These are phyloP conservation scores for Accipiter virgatus DNA, from an alignment of 2,113 vertebrate genomes.

Conservation along the genomic window DNA sequence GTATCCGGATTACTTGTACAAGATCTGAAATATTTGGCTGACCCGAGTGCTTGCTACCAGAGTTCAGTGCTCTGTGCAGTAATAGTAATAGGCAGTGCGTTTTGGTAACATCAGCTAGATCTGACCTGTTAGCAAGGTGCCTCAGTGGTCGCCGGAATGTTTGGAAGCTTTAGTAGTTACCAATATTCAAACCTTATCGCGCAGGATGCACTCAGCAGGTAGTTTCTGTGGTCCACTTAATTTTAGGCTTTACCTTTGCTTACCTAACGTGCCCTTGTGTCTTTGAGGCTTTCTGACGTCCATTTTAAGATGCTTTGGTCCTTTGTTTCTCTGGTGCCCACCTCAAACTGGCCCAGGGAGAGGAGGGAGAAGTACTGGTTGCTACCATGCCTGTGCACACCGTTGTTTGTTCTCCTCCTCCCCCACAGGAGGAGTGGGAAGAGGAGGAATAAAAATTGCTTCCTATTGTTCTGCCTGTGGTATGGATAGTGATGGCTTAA, in stretches of 20 bases:
- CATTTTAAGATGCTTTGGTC: background rate
- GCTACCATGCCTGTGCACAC: background rate
- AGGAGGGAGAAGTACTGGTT: background rate
- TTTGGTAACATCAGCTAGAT: background rate
- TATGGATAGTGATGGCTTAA: background rate
- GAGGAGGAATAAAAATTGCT: background rate
- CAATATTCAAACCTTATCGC: accelerated
- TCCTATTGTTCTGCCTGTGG: background rate
- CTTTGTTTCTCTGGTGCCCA: background rate
- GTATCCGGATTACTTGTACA: accelerated
- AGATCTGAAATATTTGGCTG: background rate
- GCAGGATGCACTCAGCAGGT: background rate
- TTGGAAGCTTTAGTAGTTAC: background rate
- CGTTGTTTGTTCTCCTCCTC: background rate
- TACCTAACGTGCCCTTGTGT: accelerated
- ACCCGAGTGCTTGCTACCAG: accelerated
- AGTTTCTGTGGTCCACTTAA: background rate
- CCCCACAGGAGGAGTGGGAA: background rate
- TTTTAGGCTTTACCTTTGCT: background rate
- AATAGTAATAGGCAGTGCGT: background rate
- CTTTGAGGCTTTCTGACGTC: background rate
- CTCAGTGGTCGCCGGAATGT: accelerated
- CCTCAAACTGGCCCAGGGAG: accelerated
- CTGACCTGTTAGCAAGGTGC: background rate
- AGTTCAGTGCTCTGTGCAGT: background rate